phyloP scores from a whole-genome alignment of 2,888 invertebrate species.

The Morinoia aosen region DNA sequence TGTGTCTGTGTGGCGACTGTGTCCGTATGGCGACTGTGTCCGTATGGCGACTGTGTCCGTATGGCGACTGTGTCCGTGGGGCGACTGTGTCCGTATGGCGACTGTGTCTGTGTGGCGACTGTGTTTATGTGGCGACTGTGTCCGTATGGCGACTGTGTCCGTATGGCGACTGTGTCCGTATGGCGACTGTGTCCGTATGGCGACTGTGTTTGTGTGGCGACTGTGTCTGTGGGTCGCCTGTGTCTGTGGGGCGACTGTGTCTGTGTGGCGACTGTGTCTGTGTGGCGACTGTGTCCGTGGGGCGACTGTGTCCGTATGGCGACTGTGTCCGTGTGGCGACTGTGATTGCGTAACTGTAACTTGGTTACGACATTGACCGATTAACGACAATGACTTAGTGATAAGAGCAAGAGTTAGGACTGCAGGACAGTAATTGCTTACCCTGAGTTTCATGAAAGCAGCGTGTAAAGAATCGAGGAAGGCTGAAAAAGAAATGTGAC shows the following conservation, averaged over 20 bases:
- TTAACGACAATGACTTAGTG: not conserved
- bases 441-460: not conserved
- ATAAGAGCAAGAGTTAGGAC: not conserved
- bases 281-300: not conserved
- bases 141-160: no score
- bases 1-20: not conserved
- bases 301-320: not conserved
- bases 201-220: not conserved
- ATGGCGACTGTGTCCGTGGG: not conserved
- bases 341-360: not conserved
- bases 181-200: not conserved
- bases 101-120: not conserved
- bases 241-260: not conserved
- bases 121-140: no score
- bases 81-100: not conserved
- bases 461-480: constrained; percentile 40
- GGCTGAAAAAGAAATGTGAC: constrained; percentile 32
- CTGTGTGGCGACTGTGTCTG: not conserved
- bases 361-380: not conserved
- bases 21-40: no score
- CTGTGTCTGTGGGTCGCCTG: not conserved
- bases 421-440: not conserved
- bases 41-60: not conserved
- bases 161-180: not conserved
- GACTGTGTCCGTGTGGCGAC: not conserved